A percentile compares a stretch with the other conserved stretches of the same genome.
Conservation (phyloP, 1,140 invertebrate genomes). For the Bathynomus jamesi region DNA sequence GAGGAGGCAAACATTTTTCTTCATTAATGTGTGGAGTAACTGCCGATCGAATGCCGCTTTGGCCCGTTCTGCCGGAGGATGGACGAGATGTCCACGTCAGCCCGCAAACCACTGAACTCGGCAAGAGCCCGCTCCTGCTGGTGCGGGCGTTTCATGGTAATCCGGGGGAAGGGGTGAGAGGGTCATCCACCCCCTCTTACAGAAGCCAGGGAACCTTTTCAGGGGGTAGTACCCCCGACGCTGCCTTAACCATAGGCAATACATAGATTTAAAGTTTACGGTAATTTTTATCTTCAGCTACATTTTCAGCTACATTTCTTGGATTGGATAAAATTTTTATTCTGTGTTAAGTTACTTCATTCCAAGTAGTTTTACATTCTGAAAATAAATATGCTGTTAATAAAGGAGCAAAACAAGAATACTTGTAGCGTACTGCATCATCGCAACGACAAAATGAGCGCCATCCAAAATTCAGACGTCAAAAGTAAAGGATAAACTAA, state of each 20-base stretch:
- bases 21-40: conserved; percentile 18
- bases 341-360: not conserved
- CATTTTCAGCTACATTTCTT: not conserved
- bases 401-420: too few relatives aligned
- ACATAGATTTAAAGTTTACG: not conserved
- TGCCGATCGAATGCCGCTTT: conserved; percentile 12
- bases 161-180: not conserved
- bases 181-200: not conserved
- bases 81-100: conserved; percentile 18
- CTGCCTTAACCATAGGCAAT: not conserved
- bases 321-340: not conserved
- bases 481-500: not conserved
- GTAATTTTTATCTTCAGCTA: not conserved
- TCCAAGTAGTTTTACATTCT: not conserved
- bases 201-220: not conserved
- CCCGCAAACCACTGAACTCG: conserved; percentile 32
- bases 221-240: not conserved
- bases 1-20: conserved; percentile 2
- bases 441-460: not conserved
- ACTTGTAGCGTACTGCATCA: too few relatives aligned
- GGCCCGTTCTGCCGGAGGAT: conserved; percentile 25
- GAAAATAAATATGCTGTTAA: not conserved
- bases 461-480: not conserved
- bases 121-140: conserved; percentile 34
- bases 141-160: conserved; percentile 16